phyloP scores from a whole-genome alignment of 2,113 vertebrate genomes.

The Cyphomyrus discorhynchus region DNA sequence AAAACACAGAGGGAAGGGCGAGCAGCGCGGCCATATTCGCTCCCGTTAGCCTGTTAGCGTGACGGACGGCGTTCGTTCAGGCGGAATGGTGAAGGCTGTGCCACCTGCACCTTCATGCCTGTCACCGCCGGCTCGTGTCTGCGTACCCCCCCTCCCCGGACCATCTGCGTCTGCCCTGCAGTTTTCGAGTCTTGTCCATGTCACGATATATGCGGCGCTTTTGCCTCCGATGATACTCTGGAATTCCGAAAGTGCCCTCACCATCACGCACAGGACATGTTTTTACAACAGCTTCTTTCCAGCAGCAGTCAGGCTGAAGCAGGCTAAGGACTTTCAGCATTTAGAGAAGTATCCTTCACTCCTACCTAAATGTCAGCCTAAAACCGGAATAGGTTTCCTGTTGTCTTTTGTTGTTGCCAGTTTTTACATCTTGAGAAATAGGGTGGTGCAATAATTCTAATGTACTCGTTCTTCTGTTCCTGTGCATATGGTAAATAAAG shows the following conservation, averaged over 20 bases:
- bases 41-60: constrained; percentile 45
- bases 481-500: background rate
- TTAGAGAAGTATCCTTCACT: background rate
- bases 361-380: background rate
- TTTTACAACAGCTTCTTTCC: background rate
- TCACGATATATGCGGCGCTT: background rate
- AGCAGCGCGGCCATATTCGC: constrained; percentile 34
- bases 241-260: background rate
- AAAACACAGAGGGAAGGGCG: background rate
- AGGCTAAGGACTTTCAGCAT: background rate
- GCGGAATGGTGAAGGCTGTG: background rate
- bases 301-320: background rate
- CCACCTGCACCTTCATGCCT: background rate
- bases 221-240: too few species aligned
- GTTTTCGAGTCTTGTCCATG: background rate
- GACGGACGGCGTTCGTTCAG: constrained; percentile 18
- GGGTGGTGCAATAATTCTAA: background rate
- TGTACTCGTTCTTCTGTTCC: background rate
- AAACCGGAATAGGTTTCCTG: background rate
- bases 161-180: background rate
- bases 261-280: background rate
- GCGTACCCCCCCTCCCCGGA: background rate
- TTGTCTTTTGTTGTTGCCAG: background rate
- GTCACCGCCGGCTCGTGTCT: background rate
- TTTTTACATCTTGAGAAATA: background rate